These are phyloP conservation scores for Pristionchus japonicus DNA, from an alignment of 2,888 invertebrate genomes.

Conservation along the genomic window DNA sequence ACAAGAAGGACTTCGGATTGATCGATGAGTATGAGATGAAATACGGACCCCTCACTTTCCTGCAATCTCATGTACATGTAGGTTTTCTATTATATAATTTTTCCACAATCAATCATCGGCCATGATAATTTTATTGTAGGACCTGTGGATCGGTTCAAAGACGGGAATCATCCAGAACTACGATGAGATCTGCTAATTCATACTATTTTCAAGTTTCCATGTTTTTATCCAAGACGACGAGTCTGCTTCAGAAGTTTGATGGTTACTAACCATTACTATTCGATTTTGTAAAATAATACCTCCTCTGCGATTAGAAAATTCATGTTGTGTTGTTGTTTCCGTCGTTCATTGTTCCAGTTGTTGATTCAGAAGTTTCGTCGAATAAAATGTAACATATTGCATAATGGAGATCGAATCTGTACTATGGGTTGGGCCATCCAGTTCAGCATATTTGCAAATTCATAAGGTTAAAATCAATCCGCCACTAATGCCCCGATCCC, in stretches of 20 bases:
- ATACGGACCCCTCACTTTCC: not conserved
- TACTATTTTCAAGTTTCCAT: not conserved
- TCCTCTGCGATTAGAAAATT: not conserved
- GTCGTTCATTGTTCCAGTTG: not conserved
- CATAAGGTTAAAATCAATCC: too few species aligned
- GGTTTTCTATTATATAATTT: not conserved
- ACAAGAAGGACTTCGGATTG: not conserved
- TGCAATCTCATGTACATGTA: not conserved
- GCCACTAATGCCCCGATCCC: too few species aligned
- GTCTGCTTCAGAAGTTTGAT: not conserved
- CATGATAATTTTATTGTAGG: not conserved
- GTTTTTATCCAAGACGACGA: not conserved
- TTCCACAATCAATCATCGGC: not conserved
- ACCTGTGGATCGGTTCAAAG: not conserved
- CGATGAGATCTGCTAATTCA: conserved; percentile 8
- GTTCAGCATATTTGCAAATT: too few species aligned
- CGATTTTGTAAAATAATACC: not conserved
- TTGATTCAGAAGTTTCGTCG: not conserved
- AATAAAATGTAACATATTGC: not conserved
- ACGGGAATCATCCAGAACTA: not conserved
- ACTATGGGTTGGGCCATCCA: too few species aligned
- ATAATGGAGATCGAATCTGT: too few species aligned
- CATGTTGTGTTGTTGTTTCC: not conserved
- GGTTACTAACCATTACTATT: not conserved
- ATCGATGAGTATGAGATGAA: not conserved